Conservation (phyloP, 2,888 invertebrate genomes). For the Hypselothyrea guttata region DNA sequence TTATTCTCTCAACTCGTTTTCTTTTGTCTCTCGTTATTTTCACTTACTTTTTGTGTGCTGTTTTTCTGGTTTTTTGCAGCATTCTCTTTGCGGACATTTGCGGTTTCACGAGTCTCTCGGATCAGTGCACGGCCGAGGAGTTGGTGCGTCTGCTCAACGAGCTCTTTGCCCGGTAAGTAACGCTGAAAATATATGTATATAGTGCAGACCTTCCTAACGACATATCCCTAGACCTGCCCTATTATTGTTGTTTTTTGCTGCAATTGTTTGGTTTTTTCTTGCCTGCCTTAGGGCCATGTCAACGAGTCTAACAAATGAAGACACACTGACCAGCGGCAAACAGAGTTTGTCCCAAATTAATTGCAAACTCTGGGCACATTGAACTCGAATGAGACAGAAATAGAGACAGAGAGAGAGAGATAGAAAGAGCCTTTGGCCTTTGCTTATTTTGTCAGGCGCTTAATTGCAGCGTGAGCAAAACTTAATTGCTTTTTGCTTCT, state of each 20-base stretch:
- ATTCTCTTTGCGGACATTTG: constrained; percentile 97
- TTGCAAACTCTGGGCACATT: too few relatives aligned
- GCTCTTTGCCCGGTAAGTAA: constrained; percentile 90
- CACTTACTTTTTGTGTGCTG: background rate
- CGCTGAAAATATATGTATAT: background rate
- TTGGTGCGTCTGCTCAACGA: constrained; percentile 94
- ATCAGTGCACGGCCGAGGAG: constrained; percentile 96
- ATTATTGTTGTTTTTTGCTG: constrained; percentile 5
- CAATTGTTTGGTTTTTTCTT: constrained; percentile 6
- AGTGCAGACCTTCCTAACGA: constrained; percentile 43
- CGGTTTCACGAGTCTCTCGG: constrained; percentile 94
- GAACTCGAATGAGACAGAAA: too few relatives aligned
- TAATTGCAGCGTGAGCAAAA: too few relatives aligned
- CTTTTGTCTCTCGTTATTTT: constrained; percentile 1
- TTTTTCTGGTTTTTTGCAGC: constrained; percentile 83
- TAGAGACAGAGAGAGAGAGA: too few relatives aligned
- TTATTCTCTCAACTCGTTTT: constrained; percentile 19
- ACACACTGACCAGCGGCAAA: constrained; percentile 9
- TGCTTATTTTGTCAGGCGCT: too few relatives aligned
- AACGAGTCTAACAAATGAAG: constrained; percentile 37
- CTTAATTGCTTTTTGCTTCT: too few relatives aligned
- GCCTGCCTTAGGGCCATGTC: constrained; percentile 27
- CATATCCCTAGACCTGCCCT: constrained; percentile 20
- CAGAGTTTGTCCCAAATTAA: constrained; percentile 25
- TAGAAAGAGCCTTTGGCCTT: too few relatives aligned